Evolutionary conservation across 2,888 invertebrate genomes (phyloP), one percentile per base, ranked within the genome.

Genomic region (Molorchus minor): DNA sequence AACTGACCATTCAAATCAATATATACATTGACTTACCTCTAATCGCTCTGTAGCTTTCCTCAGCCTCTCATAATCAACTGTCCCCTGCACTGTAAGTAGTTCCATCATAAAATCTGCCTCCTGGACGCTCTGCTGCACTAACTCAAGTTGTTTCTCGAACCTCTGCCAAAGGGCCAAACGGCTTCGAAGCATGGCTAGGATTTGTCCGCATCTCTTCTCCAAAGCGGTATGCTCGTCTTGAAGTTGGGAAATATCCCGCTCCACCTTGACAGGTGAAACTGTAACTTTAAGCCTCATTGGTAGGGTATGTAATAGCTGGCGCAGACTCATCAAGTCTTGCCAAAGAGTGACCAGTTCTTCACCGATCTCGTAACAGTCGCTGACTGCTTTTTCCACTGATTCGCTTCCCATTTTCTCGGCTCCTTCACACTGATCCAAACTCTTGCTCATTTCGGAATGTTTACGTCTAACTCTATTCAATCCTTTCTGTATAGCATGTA

Each of bases 41-140:
- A 93, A 84, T 73, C 93, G 84, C 79, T 93, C 92, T 0, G 93
- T 93, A 36, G 93, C 93, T 75, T 92, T 93, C 51, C 90, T 83
- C 57, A 94, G 81, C 5, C 93, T 84, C 65, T 92, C 92, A 73
- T 93, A 93, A 78, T 94, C 93, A 12, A 93, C 91, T 61, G 90
- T 89, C 1, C 92, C 93, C 75, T 93, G 93, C 0, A 93, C 90
- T 0, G 91, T 91, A 10, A 93, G 83, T 58, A 93, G 81, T 67
- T 93, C 93, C 83, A 92, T 91, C 92, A 93, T 92, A 72, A 92
- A 93, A 77, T 93, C 93, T 0, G 93, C 91, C 71, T 93, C 93
- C 55, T 92, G 87, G 0, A 93, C 92, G 0, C 91, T 92, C 47
- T 91, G 89, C 63, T 92, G 91, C 8, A 93, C 92, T 76, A 88